These are phyloP conservation scores for Rotaria macrura DNA, from an alignment of 2,888 invertebrate genomes.

Conservation along the genomic window DNA sequence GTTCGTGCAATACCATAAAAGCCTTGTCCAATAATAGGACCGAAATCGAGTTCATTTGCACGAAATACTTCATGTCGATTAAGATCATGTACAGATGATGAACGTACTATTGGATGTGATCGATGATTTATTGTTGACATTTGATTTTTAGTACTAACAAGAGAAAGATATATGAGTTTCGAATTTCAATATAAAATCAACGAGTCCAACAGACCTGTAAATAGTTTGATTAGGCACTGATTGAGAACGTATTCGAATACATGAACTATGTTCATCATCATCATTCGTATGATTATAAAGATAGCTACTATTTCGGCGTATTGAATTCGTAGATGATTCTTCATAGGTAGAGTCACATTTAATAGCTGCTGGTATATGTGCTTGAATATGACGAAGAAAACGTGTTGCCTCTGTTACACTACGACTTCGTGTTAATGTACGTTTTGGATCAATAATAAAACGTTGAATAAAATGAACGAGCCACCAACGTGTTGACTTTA, in stretches of 20 bases:
- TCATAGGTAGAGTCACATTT: not conserved
- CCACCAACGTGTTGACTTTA: not conserved
- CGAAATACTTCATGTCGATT: slow-evolving; percentile 65
- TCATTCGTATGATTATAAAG: not conserved
- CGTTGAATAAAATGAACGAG: not conserved
- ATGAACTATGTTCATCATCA: not conserved
- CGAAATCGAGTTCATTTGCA: slow-evolving; percentile 73
- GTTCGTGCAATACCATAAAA: slow-evolving; percentile 73
- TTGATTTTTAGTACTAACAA: not conserved
- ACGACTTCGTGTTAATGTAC: slow-evolving; percentile 1
- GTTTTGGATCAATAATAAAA: slow-evolving; percentile 1
- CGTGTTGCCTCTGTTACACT: slow-evolving; percentile 18
- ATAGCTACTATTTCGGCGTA: not conserved
- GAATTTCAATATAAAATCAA: too few species aligned
- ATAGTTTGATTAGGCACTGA: not conserved
- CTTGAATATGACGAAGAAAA: not conserved
- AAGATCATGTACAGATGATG: slow-evolving; percentile 9
- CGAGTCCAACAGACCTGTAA: not conserved
- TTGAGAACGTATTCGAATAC: not conserved
- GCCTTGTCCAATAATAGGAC: slow-evolving; percentile 77
- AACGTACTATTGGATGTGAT: slow-evolving; percentile 4
- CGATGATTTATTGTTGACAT: not conserved
- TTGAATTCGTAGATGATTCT: not conserved
- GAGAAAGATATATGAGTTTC: not conserved
- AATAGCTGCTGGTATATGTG: not conserved